Conservation (phyloP, 2,113 vertebrate species). For the Urocitellus parryii region DNA sequence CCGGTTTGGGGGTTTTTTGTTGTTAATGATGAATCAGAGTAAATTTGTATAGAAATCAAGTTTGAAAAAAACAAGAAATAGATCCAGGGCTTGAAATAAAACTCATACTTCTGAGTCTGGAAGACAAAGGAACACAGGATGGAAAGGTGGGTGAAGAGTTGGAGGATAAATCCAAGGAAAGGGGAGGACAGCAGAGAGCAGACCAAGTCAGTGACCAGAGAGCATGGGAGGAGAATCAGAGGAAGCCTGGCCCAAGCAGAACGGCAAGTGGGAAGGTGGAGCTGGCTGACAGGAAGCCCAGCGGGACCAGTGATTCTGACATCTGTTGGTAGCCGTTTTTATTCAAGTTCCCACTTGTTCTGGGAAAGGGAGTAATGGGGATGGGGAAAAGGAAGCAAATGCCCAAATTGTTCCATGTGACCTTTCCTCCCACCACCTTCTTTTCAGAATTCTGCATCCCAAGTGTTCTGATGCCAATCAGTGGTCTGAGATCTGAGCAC, state of each 20-base stretch:
- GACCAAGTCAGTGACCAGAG: accelerated
- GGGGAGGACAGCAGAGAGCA: neutral
- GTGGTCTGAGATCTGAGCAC: no score
- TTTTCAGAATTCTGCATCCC: neutral
- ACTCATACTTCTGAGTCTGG: neutral
- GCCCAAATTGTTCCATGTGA: neutral
- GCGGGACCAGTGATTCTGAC: neutral
- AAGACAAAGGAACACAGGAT: neutral
- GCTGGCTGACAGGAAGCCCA: neutral
- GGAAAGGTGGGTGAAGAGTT: neutral
- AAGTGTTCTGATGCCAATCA: no score
- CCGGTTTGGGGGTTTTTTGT: no score
- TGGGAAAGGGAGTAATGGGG: neutral
- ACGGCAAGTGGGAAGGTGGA: neutral
- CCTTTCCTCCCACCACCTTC: neutral
- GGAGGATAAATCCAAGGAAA: neutral
- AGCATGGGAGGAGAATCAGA: neutral
- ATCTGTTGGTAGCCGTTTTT: neutral
- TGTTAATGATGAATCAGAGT: neutral
- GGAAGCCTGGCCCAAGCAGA: neutral
- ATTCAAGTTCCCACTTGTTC: neutral
- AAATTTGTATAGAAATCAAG: neutral
- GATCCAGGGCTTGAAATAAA: neutral
- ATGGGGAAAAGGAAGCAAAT: neutral
- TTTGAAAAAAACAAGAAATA: neutral